Conservation (phyloP, 2,888 invertebrate genomes). For the Mythimna vitellina region DNA sequence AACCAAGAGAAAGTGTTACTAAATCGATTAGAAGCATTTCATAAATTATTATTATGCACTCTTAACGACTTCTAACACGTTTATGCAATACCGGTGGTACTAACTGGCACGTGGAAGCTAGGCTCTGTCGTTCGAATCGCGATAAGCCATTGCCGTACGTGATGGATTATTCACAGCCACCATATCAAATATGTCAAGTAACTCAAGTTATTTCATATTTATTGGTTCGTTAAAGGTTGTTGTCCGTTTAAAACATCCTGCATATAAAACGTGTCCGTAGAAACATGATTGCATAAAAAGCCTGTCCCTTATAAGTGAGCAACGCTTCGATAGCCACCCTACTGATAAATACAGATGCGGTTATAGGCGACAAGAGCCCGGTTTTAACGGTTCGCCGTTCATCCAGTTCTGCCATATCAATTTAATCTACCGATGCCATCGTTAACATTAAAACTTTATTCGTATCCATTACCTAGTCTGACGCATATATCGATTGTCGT, state of each 20-base stretch:
- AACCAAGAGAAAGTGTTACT: slow-evolving; percentile 68
- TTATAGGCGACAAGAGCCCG: slow-evolving; percentile 47
- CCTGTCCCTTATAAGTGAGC: slow-evolving; percentile 56
- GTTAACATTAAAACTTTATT: slow-evolving; percentile 52
- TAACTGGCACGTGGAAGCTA: slow-evolving; percentile 78
- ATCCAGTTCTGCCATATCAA: slow-evolving; percentile 50
- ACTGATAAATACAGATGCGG: slow-evolving; percentile 55
- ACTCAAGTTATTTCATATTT: slow-evolving; percentile 40
- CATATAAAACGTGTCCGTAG: slow-evolving; percentile 49
- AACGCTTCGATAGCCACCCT: slow-evolving; percentile 64
- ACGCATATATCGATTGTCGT: slow-evolving; percentile 41
- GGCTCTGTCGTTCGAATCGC: slow-evolving; percentile 70
- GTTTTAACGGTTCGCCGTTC: slow-evolving; percentile 47
- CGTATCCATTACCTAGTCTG: slow-evolving; percentile 45
- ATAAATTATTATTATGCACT: slow-evolving; percentile 67
- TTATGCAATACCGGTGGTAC: slow-evolving; percentile 73
- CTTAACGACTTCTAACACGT: slow-evolving; percentile 66
- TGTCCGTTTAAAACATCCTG: slow-evolving; percentile 51
- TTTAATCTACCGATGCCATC: slow-evolving; percentile 43
- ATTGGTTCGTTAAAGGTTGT: slow-evolving; percentile 52
- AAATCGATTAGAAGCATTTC: slow-evolving; percentile 65
- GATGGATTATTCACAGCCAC: slow-evolving; percentile 77
- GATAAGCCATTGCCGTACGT: slow-evolving; percentile 79
- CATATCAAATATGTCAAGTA: slow-evolving; percentile 45
- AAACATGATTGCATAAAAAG: slow-evolving; percentile 56